These are phyloP conservation scores for Lagenorhynchus albirostris DNA, from an alignment of 2,113 vertebrate genomes.

Conservation along the genomic window DNA sequence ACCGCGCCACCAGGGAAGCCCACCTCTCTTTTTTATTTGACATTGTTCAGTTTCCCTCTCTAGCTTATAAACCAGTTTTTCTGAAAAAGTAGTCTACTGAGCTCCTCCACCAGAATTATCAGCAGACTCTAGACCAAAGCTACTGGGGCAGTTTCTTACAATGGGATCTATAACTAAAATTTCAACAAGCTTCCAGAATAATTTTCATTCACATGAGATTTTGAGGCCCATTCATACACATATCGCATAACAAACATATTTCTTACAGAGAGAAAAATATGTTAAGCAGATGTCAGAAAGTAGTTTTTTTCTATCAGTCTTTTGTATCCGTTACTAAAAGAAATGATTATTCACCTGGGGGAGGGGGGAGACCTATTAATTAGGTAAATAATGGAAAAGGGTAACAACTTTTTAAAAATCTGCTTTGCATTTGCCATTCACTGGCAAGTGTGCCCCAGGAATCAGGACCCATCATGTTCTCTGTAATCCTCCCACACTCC, in stretches of 20 bases:
- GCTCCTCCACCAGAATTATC: not conserved
- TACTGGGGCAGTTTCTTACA: not conserved
- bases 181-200: not conserved
- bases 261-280: constrained; percentile 25
- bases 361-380: not conserved
- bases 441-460: not conserved
- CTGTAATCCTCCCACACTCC: not conserved
- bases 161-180: not conserved
- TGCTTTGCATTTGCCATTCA: constrained; percentile 1
- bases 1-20: too few species aligned
- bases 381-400: not conserved
- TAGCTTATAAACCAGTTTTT: not conserved
- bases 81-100: not conserved
- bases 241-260: not conserved
- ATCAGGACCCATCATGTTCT: not conserved
- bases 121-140: not conserved
- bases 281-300: not conserved
- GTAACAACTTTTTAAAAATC: not conserved
- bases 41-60: not conserved
- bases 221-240: not conserved
- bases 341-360: not conserved
- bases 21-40: not conserved
- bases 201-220: not conserved
- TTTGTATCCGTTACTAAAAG: not conserved
- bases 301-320: not conserved